Percentiles rank a stretch among this genome's conserved stretches.
These are phyloP conservation scores for Tor tambroides DNA, from an alignment of 2,113 vertebrate genomes.

Conservation along the genomic window DNA sequence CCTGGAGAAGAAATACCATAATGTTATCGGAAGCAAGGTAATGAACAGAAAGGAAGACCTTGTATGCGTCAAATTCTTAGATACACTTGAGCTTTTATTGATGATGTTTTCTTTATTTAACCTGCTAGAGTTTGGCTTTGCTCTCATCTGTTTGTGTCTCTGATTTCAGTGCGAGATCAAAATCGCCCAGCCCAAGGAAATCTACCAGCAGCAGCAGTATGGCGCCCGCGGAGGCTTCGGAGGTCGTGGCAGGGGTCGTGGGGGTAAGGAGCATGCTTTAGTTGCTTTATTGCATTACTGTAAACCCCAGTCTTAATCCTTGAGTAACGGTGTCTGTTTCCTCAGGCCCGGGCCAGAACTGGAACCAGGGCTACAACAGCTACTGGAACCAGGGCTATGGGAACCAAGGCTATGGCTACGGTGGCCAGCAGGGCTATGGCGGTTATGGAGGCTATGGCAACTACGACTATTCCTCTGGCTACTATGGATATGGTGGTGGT, in stretches of 20 bases:
- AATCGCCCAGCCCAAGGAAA: conserved; percentile 97
- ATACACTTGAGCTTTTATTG: too few species aligned
- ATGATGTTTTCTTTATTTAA: too few species aligned
- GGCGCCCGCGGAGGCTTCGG: conserved; percentile 81
- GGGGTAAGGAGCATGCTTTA: conserved; percentile 70
- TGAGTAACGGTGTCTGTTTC: not conserved
- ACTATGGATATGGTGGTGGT: conserved; percentile 91
- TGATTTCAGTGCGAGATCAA: conserved; percentile 94
- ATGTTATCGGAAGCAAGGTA: conserved; percentile 96
- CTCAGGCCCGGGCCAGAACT: conserved; percentile 95
- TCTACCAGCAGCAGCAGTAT: conserved; percentile 98
- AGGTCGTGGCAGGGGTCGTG: conserved; percentile 84
- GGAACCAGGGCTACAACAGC: conserved; percentile 99
- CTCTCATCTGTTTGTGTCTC: not conserved
- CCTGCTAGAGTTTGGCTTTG: not conserved
- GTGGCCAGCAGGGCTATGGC: conserved; percentile 77
- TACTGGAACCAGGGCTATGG: conserved; percentile 96
- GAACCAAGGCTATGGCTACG: conserved; percentile 84
- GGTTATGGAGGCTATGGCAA: conserved; percentile 93
- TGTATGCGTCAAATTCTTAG: too few species aligned
- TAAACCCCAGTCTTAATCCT: too few species aligned
- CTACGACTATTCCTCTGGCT: conserved; percentile 96
- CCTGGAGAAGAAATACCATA: conserved; percentile 97
- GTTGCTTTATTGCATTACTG: too few species aligned
- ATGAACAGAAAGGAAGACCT: conserved; percentile 9